phyloP scores from a whole-genome alignment of 1,140 invertebrate genomes.

The Caenorhabditis tropicalis region DNA sequence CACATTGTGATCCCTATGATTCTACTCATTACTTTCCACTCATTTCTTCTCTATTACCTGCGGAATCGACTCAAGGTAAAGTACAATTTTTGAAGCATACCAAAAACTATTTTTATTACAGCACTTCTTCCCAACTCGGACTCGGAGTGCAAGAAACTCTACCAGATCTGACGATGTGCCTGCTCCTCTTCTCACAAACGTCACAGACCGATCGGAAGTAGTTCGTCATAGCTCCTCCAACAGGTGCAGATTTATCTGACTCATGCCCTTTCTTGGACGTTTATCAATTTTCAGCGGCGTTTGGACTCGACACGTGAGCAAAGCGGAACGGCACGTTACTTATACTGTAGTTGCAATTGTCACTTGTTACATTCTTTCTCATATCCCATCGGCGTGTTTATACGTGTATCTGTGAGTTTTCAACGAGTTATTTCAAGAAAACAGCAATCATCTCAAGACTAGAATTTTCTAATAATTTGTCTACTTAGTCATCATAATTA shows the following conservation, averaged over 20 bases:
- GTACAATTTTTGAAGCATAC: too few species aligned
- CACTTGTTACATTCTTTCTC: not conserved
- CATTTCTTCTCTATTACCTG: not conserved
- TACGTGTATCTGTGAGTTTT: constrained; percentile 15
- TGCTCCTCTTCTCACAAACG: not conserved
- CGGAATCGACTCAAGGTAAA: not conserved
- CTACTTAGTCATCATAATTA: not conserved
- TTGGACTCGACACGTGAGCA: constrained; percentile 24
- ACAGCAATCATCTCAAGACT: not conserved
- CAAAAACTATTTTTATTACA: not conserved
- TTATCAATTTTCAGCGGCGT: not conserved
- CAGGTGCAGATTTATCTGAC: not conserved
- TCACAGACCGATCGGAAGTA: constrained; percentile 2
- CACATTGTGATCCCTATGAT: constrained; percentile 1
- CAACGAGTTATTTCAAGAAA: not conserved
- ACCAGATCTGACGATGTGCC: not conserved
- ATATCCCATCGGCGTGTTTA: not conserved
- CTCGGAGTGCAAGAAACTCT: not conserved
- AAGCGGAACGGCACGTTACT: constrained; percentile 21
- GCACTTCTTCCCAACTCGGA: not conserved
- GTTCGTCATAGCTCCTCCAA: constrained; percentile 11
- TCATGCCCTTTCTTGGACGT: not conserved
- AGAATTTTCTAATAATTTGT: not conserved
- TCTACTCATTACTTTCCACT: not conserved
- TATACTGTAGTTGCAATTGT: constrained; percentile 10